Evolutionary conservation across 2,888 invertebrate genomes (phyloP), one percentile per base, ranked within the genome.

Genomic region (Lottia scabra): DNA sequence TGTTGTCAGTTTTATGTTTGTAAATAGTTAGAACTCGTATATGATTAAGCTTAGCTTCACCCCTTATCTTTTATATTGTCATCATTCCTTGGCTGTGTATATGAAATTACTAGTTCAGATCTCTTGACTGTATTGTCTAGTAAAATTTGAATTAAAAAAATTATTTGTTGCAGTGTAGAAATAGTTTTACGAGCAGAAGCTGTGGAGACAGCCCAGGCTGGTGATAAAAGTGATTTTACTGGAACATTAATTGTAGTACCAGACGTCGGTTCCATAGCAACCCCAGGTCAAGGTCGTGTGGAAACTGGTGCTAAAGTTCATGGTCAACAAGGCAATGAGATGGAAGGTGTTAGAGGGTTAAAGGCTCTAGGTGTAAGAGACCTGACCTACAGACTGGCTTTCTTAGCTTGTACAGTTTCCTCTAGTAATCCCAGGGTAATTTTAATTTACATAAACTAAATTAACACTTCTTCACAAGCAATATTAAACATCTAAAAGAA

Each of bases 201-300:
- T 82, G 99, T 99, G 0, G 99, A 99, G 90, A 94, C 94, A 30
- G 97, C 99, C 0, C 98, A 98, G 92, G 95, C 96, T 83, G 94
- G 94, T 65, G 94, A 94, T 85, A 91, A 92, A 84, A 97, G 96
- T 85, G 97, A 98, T 88, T 97, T 98, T 88, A 97, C 96, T 0
- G 98, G 98, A 19, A 95, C 98, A 0, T 91, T 99, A 19, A 98
- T 99, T 85, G 99, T 98, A 1, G 96, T 99, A 0, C 99, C 99
- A 0, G 99, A 99, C 90, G 95, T 99, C 0, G 94, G 95, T 0
- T 94, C 94, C 0, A 89, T 99, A 63, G 93, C 95, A 8, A 89
- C 95, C 78, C 96, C 98, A 0, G 98, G 91, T 89, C 56, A 56
- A 56, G 94, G 95, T 0, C 93, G 94, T 85, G 94, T 96, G 0